Evolutionary conservation across 1,140 invertebrate genomes (phyloP), one percentile per base, ranked within the genome.

Genomic region (Thalassaphorura encarpata): DNA sequence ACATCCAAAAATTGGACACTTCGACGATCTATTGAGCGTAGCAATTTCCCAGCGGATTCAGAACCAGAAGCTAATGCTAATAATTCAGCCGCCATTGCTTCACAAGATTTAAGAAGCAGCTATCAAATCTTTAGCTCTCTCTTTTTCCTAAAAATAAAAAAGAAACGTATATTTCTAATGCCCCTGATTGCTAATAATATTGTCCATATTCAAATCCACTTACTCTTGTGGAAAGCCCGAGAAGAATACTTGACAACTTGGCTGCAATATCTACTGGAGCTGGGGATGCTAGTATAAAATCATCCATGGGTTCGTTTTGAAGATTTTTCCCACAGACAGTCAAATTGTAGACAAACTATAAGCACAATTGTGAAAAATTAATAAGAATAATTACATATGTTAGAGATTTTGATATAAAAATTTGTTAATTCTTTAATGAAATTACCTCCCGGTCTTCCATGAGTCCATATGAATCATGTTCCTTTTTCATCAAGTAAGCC

Each of bases 321-420:
- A 90, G 84, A 66, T 91, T 89, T 73, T 97, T 98, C 11, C 94
- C 95, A 71, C 93, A 95, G 4, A 97, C 84, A 91, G 98, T 99
- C 67, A 99, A 76, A 71, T 99, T 97, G 73, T 96, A 97, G 24
- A 99, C 89, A 71, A 98, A 99, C 82, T 87, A 77, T 27, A n/a
- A n/a, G n/a, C n/a, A n/a, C n/a, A n/a, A n/a, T n/a, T n/a, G n/a
- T n/a, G n/a, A n/a, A n/a, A n/a, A n/a, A n/a, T n/a, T n/a, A n/a
- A n/a, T n/a, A n/a, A n/a, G n/a, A n/a, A n/a, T n/a, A n/a, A n/a
- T n/a, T n/a, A n/a, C n/a, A n/a, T n/a, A n/a, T n/a, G n/a, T n/a
- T n/a, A n/a, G n/a, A n/a, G n/a, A n/a, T n/a, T 28, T 49, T 26
- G 8, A 19, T 45, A 16, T 45, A 21, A 16, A 45, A 18, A 11